These are phyloP conservation scores for Spea bombifrons DNA, from an alignment of 2,113 vertebrate genomes.

Conservation along the genomic window DNA sequence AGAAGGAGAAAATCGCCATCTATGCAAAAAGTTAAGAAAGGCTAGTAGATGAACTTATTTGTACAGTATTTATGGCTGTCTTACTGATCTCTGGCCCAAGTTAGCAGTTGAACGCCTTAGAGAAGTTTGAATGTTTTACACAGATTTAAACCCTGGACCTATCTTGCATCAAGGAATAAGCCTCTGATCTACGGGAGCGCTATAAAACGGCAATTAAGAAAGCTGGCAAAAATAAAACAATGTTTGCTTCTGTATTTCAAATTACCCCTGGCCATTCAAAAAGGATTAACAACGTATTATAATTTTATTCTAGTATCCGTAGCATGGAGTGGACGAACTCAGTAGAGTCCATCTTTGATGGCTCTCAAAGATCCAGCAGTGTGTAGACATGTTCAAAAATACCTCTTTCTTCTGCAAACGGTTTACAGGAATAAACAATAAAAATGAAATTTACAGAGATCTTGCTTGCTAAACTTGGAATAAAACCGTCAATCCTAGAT, in stretches of 20 bases:
- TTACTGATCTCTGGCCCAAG: too few relatives aligned
- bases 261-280: not conserved
- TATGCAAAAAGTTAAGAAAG: too few relatives aligned
- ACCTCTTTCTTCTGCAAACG: constrained; percentile 2
- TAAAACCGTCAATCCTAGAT: not conserved
- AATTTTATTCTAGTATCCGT: not conserved
- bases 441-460: constrained; percentile 4
- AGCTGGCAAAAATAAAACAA: not conserved
- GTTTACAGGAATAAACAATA: not conserved
- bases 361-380: not conserved
- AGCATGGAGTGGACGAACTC: not conserved
- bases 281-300: constrained; percentile 8
- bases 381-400: not conserved
- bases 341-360: not conserved
- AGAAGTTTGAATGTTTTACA: too few relatives aligned
- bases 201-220: not conserved
- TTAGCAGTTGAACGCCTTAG: too few relatives aligned
- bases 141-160: too few relatives aligned
- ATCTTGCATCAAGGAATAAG: not conserved
- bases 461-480: not conserved
- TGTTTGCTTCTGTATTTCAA: not conserved
- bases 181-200: not conserved
- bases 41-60: too few relatives aligned
- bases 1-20: too few relatives aligned
- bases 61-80: too few relatives aligned